Base-by-base conservation (phyloP, 1,140 invertebrate genomes). In the Halesus radiatus region DNA sequence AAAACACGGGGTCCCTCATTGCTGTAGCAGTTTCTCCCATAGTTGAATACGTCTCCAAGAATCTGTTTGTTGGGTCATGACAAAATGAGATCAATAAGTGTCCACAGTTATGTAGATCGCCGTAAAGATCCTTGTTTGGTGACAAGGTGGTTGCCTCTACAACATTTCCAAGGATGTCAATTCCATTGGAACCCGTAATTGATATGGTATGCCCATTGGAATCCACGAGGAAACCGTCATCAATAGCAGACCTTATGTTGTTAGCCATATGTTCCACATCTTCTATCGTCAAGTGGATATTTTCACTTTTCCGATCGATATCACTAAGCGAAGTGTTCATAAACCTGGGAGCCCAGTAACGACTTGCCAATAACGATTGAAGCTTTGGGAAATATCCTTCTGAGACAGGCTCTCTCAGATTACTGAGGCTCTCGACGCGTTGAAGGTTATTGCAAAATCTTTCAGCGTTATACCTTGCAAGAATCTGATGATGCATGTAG, bases 401-500 rank as follows among this genome's bases (percentile, higher is more conserved):
- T 3, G 45, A 15, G 23, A 87, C 84, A 3, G 85, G 83, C 4
- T 84, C 80, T 22, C 84, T 58, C 62, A 82, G 82, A 60, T 85
- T 81, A 22, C 74, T 52, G 10, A 84, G 81, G 15, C 76, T 79
- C 50, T 76, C 64, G 10, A 85, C 85, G 16, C 85, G 73, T 1
- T 60, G 15, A 8, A 88, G 74, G 66, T 80, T 74, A 60, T 85
- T 86, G 20, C 84, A 83, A 1, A 88, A 73, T 66, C 87, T 80
- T 64, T 86, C 87, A 37, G 83, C 83, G 81, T 88, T 81, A 37
- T 84, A 85, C 88, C 90, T 85, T 0, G 90, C 90, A 74, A 92
- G 86, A 6, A 94, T 91, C 84, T 94, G 93, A 81, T 93, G 92
- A 85, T 95, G 93, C 92, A 94, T 94, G 85, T 94, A 94, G 84